Base-by-base conservation (phyloP, 2,797 vertebrate species). In the Furcifer pardalis region DNA sequence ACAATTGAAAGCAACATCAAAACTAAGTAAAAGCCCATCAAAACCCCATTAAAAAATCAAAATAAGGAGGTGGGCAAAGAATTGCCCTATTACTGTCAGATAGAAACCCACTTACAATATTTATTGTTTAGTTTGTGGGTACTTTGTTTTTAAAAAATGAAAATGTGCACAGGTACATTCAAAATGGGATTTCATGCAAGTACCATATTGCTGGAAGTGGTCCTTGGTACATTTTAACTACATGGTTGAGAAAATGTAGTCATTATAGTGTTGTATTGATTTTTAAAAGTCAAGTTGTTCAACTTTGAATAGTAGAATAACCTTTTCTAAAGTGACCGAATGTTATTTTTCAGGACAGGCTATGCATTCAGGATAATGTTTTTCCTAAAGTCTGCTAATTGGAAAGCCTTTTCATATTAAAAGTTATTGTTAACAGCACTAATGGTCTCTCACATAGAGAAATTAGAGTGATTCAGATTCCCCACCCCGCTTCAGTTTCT, bases 331-430 rank as follows among this genome's bases (percentile, higher is more conserved):
- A 84, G 88, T 68, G 65, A 87, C 56, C 84, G 0, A 42, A 74
- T 91, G 40, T 85, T 30, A 25, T 40, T 86, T 75, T 79, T 72
- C 79, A 85, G 84, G 86, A 90, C 52, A 87, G 37, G 68, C 35
- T 65, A 77, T 88, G 60, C 63, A 72, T 88, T 91, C 86, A 87
- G 86, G 87, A 77, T 80, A 88, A 62, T 85, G 60, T 82, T 56
- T 79, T 91, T 88, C 77, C 32, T 87, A 88, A 79, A 30, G 17
- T 79, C 84, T 84, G 59, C 72, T 92, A 91, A 91, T 86, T 91
- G 90, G 86, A 92, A 83, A 85, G 27, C 62, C 71, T 88, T 77
- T 52, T 82, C 84, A 90, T 30, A 84, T 52, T 82, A 91, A 90
- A 92, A 89, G 85, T 88, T 91, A 92, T 77, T 0, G 2, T 74